A percentile compares a stretch with the other conserved stretches of the same genome.
phyloP scores from a whole-genome alignment of 2,113 vertebrate species.

The Calyptomena viridis region DNA sequence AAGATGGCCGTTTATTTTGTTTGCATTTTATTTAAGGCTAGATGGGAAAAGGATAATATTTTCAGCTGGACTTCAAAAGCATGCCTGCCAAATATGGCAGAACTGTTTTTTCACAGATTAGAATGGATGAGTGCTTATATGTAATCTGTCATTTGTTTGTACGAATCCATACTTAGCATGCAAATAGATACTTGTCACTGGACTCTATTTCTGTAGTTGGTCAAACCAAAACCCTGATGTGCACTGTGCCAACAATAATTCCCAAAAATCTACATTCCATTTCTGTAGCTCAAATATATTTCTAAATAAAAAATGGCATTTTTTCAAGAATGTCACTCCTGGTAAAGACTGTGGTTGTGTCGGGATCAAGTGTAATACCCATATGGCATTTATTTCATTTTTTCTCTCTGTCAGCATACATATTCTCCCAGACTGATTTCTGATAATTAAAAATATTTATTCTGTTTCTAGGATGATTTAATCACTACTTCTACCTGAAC shows the following conservation, averaged over 20 bases:
- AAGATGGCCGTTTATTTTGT: not conserved
- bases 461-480: not conserved
- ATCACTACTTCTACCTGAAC: not conserved
- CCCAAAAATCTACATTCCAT: not conserved
- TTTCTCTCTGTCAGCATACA: not conserved
- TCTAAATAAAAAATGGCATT: not conserved
- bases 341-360: not conserved
- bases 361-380: not conserved
- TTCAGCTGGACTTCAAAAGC: conserved; percentile 7
- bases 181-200: not conserved
- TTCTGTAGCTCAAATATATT: not conserved
- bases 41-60: not conserved
- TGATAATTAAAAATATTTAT: not conserved
- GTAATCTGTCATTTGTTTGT: conserved; percentile 25
- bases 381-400: not conserved
- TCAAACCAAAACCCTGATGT: not conserved
- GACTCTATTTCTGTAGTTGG: not conserved
- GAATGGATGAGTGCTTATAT: not conserved
- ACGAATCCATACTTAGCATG: not conserved
- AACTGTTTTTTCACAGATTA: not conserved
- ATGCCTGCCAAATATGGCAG: not conserved
- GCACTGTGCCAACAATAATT: not conserved
- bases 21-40: not conserved
- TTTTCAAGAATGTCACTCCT: not conserved
- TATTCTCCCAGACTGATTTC: not conserved